Evolutionary conservation across 2,888 invertebrate species (phyloP).

Genomic region (Euzetes globulus): DNA sequence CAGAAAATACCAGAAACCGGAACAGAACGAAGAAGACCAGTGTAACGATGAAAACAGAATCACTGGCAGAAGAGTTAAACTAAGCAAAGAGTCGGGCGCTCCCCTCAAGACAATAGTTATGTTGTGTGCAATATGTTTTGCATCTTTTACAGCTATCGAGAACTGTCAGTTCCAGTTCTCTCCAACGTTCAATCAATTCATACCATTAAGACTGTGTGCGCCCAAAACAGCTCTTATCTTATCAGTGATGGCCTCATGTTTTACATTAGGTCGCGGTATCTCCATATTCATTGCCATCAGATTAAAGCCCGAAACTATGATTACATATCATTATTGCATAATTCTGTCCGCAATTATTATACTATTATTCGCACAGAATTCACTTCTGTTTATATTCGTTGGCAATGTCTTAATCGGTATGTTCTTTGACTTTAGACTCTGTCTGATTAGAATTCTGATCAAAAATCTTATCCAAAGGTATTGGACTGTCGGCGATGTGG

Average conservation of each 20-base stretch:
- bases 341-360: conserved; percentile 2
- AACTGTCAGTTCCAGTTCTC: conserved; percentile 25
- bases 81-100: background rate
- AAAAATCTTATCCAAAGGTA: background rate
- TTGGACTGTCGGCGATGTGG: conserved; percentile 25
- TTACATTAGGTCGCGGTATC: conserved; percentile 21
- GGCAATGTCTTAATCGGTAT: conserved; percentile 20
- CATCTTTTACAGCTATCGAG: conserved; percentile 9
- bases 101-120: background rate
- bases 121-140: conserved; percentile 1
- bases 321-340: conserved; percentile 14
- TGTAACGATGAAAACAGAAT: background rate
- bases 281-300: conserved; percentile 13
- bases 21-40: background rate
- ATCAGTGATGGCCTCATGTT: conserved; percentile 27
- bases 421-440: background rate
- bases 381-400: background rate
- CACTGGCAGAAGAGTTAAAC: background rate
- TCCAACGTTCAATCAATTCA: conserved; percentile 21
- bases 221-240: conserved; percentile 8
- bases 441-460: background rate
- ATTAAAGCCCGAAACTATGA: conserved; percentile 1
- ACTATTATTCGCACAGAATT: conserved; percentile 13
- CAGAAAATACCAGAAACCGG: conserved; percentile 8
- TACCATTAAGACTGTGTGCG: conserved; percentile 17